Base-by-base conservation (phyloP, 2,113 vertebrate species). In the Neolamprologus toae region DNA sequence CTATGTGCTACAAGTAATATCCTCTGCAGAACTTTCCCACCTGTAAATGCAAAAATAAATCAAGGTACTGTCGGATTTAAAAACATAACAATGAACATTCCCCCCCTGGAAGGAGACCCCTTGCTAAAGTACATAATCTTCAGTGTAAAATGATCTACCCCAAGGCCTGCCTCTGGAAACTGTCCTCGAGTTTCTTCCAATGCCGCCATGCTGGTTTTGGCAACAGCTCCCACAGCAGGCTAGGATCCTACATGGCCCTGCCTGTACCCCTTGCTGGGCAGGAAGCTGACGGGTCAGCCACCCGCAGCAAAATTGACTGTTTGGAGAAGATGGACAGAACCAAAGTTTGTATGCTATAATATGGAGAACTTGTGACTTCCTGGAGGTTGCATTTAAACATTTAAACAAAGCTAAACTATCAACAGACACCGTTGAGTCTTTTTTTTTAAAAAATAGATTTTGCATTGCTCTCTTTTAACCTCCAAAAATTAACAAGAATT, bases 101-200 rank as follows among this genome's bases (percentile, higher is more conserved):
- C 42, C 73, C 61, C 55, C 76, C 82, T 79, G 83, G 61, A 89
- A 80, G 86, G 68, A 91, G 82, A 92, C 33, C 89, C 23, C 21
- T 88, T 10, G 59, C 79, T 90, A 9, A 94, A 94, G 92, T 85
- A 89, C 86, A 93, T 92, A 88, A 93, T 95, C 92, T 87, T 86
- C n/a, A 31, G 76, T 80, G 94, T 91, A 94, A 95, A 91, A 81
- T 86, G 89, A 94, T 93, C 92, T 88, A 83, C 93, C 40, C 12
- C 21, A 47, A 85, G 87, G 17, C n/a, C 86, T 90, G 71, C 78
- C 80, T 94, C 91, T 93, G 93, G 91, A 84, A 88, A 83, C 80
- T 86, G 89, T 94, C 92, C 90, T 76, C 4, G 17, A 14, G 53
- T 89, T 92, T 84, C 81, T 84, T 71, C 76, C 61, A 66, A 9